These are phyloP conservation scores for Spea hammondii DNA, from an alignment of 2,797 vertebrate species.

Conservation along the genomic window DNA sequence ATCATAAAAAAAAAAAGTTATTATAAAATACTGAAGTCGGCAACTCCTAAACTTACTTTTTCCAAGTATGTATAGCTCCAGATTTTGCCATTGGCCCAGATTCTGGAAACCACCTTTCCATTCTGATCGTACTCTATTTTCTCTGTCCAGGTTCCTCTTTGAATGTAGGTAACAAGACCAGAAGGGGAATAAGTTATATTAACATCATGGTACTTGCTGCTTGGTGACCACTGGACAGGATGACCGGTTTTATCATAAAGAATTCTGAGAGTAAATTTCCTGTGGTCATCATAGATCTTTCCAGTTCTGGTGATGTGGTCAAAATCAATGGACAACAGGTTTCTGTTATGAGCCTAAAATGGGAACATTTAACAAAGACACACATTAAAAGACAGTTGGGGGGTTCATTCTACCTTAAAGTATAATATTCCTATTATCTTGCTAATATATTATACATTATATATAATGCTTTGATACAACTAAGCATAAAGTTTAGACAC, in stretches of 20 bases:
- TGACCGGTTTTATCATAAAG: constrained; percentile 88
- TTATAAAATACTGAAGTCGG: neutral
- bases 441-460: too few relatives aligned
- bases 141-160: constrained; percentile 95
- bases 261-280: constrained; percentile 96
- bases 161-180: constrained; percentile 86
- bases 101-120: constrained; percentile 87
- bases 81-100: constrained; percentile 96
- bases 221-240: constrained; percentile 90
- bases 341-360: constrained; percentile 92
- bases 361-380: neutral
- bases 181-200: constrained; percentile 88
- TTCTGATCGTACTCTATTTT: constrained; percentile 91
- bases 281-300: constrained; percentile 97
- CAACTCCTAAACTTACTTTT: constrained; percentile 74
- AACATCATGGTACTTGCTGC: constrained; percentile 94
- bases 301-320: constrained; percentile 89
- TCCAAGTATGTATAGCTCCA: constrained; percentile 98
- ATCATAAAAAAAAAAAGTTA: neutral
- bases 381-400: too few relatives aligned
- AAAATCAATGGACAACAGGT: constrained; percentile 95
- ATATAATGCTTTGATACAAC: too few relatives aligned
- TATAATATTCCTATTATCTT: too few relatives aligned
- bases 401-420: too few relatives aligned
- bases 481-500: too few relatives aligned